Evolutionary conservation across 1,140 invertebrate genomes (phyloP).

Genomic region (Odontomachus brunneus): DNA sequence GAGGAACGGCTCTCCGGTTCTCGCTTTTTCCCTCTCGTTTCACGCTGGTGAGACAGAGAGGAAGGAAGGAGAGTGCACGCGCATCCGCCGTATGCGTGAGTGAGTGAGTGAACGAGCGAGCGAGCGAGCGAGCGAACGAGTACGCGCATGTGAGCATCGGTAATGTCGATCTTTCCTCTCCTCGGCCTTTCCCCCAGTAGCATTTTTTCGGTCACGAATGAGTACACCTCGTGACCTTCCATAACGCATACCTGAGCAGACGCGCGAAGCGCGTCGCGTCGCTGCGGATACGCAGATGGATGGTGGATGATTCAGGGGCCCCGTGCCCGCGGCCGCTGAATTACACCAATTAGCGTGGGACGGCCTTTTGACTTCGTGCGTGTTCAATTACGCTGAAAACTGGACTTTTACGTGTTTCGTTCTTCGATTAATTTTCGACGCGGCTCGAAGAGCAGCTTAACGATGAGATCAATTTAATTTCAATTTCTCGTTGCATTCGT

Average conservation of each 20-base stretch:
- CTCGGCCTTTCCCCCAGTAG: conserved; percentile 14
- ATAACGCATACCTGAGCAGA: conserved; percentile 47
- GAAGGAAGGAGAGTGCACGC: conserved; percentile 32
- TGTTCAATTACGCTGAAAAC: conserved; percentile 4
- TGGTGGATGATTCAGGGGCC: conserved; percentile 31
- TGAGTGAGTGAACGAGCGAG: not conserved
- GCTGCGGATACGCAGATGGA: not conserved
- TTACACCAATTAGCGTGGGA: conserved; percentile 31
- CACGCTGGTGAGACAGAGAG: conserved; percentile 59
- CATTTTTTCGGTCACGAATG: conserved; percentile 68
- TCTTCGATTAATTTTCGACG: not conserved
- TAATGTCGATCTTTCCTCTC: conserved; percentile 49
- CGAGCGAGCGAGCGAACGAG: too few relatives aligned
- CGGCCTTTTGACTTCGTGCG: not conserved
- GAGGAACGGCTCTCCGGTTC: conserved; percentile 47
- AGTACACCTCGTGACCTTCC: conserved; percentile 66
- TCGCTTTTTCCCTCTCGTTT: conserved; percentile 9
- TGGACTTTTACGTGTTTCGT: not conserved
- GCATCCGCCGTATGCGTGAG: not conserved
- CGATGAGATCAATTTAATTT: too few relatives aligned
- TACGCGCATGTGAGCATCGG: not conserved
- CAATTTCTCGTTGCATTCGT: too few relatives aligned
- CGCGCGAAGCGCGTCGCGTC: conserved; percentile 3
- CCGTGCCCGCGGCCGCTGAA: conserved; percentile 9
- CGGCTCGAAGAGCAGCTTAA: too few relatives aligned